Evolutionary conservation across 2,888 invertebrate species (phyloP).

Genomic region (Nemurella pictetii): DNA sequence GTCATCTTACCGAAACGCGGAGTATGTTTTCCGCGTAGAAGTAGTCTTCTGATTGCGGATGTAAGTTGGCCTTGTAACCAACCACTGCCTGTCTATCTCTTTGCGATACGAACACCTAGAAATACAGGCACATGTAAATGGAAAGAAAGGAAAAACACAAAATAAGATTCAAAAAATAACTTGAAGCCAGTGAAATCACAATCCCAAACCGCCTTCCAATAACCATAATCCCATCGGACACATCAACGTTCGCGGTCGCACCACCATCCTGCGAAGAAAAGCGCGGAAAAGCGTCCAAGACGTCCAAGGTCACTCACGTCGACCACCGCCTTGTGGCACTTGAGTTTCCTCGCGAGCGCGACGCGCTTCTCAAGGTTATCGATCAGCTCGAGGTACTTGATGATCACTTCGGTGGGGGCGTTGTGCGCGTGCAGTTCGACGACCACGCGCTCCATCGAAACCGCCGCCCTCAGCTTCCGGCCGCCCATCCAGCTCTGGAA

Average conservation of each 20-base stretch:
- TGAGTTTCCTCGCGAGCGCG: conserved; percentile 63
- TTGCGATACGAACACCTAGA: conserved; percentile 54
- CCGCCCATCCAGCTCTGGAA: conserved; percentile 55
- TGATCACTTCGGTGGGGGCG: conserved; percentile 55
- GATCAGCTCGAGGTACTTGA: conserved; percentile 60
- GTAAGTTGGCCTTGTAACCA: conserved; percentile 64
- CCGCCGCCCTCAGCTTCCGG: conserved; percentile 53
- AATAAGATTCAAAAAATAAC: too few relatives aligned
- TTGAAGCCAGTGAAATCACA: too few relatives aligned
- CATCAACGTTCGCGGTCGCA: too few relatives aligned
- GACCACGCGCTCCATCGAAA: conserved; percentile 56
- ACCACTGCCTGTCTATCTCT: conserved; percentile 64
- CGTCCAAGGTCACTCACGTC: conserved; percentile 53
- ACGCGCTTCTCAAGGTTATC: conserved; percentile 61
- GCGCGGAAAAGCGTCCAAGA: neutral
- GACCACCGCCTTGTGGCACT: conserved; percentile 68
- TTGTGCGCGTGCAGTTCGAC: conserved; percentile 51
- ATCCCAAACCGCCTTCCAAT: too few relatives aligned
- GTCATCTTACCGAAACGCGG: conserved; percentile 51
- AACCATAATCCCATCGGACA: too few relatives aligned
- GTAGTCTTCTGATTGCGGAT: conserved; percentile 69
- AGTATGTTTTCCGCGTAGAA: conserved; percentile 73
- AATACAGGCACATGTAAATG: too few relatives aligned
- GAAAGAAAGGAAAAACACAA: too few relatives aligned
- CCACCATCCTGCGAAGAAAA: too few relatives aligned